A percentile compares a stretch with the other conserved stretches of the same genome.
Conservation (phyloP, 2,113 vertebrate species). For the Sinocyclocheilus anophthalmus region DNA sequence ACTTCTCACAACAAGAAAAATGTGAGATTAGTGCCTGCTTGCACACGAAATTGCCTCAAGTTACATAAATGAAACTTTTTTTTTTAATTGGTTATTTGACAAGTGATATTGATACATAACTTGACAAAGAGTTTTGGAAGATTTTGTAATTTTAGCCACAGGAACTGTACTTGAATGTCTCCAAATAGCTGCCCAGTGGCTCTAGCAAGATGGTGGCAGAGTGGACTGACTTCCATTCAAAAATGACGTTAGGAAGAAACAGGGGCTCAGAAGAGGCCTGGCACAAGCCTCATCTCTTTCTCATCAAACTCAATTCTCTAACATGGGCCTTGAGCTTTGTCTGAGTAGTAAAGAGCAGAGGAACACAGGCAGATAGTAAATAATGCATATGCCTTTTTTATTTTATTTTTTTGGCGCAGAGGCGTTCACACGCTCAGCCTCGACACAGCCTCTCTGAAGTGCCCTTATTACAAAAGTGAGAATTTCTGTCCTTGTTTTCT, state of each 20-base stretch:
- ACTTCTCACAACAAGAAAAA: no score
- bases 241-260: not conserved
- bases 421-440: constrained; percentile 45
- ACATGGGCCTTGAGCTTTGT: constrained; percentile 62
- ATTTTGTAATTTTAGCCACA: not conserved
- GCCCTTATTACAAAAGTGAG: constrained; percentile 64
- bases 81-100: not conserved
- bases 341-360: constrained; percentile 55
- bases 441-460: constrained; percentile 61
- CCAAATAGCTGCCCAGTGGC: not conserved
- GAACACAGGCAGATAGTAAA: constrained; percentile 69
- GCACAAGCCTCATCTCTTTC: constrained; percentile 7
- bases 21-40: no score
- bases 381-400: constrained; percentile 74
- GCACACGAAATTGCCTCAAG: no score
- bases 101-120: not conserved
- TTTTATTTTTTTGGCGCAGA: constrained; percentile 37
- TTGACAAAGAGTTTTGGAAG: not conserved
- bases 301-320: constrained; percentile 62
- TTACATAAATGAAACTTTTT: no score
- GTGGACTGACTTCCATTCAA: not conserved
- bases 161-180: not conserved
- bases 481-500: constrained; percentile 27
- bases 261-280: not conserved
- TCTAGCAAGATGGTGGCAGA: not conserved